Base-by-base conservation (phyloP, 2,888 invertebrate genomes). In the Glyphotaelius pellucidus region DNA sequence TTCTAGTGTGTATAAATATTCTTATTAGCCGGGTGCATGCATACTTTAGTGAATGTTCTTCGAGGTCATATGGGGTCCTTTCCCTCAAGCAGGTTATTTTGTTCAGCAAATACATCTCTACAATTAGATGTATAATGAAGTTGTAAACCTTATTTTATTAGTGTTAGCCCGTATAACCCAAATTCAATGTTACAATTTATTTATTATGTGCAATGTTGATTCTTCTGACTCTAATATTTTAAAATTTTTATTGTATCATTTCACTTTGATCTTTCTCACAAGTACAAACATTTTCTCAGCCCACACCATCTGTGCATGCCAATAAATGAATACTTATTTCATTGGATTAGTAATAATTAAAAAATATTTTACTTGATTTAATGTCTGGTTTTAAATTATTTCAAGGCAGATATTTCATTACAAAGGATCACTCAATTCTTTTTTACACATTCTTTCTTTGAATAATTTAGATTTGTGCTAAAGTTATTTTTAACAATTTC, bases 1-100 rank as follows among this genome's bases (percentile, higher is more conserved):
- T 84, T 84, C 15, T 38, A 94, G 93, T 83, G 25, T 80, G 42
- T 90, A 47, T 84, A 47, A 47, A 47, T 47, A 35, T 88, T 47
- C n/a, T 67, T 47, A 30, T 67, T 25, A 67, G 25, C 7, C 67
- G 25, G 67, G 67, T 67, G 67, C n/a, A 67, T 67, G 67, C n/a
- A 67, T 67, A 67, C 67, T 67, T 67, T 67, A 25, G 25, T 67
- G 67, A 67, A 67, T 67, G 67, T 67, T 67, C 19, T 67, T n/a
- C 67, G 67, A 67, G 67, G 67, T 25, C 67, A 67, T 67, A 67
- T 67, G 67, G 67, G 67, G 67, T 67, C 67, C 67, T 67, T 67
- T 67, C 67, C 67, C 67, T n/a, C 67, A 9, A 19, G 25, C 67
- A 67, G 67, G 25, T 67, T 67, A 67, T 67, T n/a, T 25, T 67